Percentiles rank a stretch among this genome's conserved stretches.
Conservation (phyloP, 1,140 invertebrate genomes). For the Drosophila mayri region DNA sequence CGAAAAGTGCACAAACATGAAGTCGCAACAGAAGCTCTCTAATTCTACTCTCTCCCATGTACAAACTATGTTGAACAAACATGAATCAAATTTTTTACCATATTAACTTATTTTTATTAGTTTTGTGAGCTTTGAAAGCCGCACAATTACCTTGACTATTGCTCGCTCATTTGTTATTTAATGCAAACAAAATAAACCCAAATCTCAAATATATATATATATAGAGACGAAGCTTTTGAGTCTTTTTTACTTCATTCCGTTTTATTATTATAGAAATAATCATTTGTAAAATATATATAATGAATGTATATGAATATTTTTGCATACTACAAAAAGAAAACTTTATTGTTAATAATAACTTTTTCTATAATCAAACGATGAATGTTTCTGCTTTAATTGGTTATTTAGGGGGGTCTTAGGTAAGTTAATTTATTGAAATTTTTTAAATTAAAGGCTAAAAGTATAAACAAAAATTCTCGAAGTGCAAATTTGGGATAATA, state of each 20-base stretch:
- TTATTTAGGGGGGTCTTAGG: not conserved
- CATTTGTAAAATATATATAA: constrained; percentile 34
- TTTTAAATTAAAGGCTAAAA: not conserved
- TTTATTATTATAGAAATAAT: constrained; percentile 33
- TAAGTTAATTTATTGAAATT: not conserved
- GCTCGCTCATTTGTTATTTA: constrained; percentile 55
- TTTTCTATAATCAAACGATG: constrained; percentile 51
- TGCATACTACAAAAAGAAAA: constrained; percentile 55
- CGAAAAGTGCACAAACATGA: constrained; percentile 25
- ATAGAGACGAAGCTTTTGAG: constrained; percentile 11
- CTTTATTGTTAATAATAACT: constrained; percentile 68
- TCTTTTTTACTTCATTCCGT: constrained; percentile 49
- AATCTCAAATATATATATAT: constrained; percentile 14
- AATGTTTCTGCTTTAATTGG: not conserved
- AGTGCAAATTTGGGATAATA: too few species aligned
- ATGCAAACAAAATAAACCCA: constrained; percentile 33
- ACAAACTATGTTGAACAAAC: constrained; percentile 47
- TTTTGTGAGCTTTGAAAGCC: constrained; percentile 36
- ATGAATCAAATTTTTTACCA: constrained; percentile 6
- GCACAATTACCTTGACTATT: constrained; percentile 14
- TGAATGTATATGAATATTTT: constrained; percentile 64
- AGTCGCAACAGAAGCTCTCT: constrained; percentile 45
- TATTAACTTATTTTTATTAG: constrained; percentile 36
- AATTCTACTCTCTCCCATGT: constrained; percentile 18
- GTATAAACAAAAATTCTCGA: too few species aligned